These are phyloP conservation scores for Latheticus oryzae DNA, from an alignment of 2,888 invertebrate genomes.

Conservation along the genomic window DNA sequence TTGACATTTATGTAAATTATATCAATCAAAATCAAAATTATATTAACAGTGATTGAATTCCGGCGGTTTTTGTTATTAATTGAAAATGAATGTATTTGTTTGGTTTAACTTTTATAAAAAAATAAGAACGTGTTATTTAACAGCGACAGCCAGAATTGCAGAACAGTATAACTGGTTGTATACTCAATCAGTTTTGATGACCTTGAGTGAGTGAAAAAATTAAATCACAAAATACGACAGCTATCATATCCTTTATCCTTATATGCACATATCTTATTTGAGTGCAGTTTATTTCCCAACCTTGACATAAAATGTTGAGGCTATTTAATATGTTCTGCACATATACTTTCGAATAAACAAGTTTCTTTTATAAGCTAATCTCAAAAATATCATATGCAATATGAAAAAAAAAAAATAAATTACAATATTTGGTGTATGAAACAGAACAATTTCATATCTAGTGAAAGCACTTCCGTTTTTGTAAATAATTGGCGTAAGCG, in stretches of 20 bases:
- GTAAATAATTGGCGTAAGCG: slow-evolving; percentile 18
- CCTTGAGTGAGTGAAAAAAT: slow-evolving; percentile 8
- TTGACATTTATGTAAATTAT: too few relatives aligned
- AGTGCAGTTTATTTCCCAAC: slow-evolving; percentile 28
- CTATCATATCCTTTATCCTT: slow-evolving; percentile 30
- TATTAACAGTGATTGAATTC: too few relatives aligned
- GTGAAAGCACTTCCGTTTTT: slow-evolving; percentile 20
- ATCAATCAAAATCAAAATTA: too few relatives aligned
- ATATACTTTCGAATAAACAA: slow-evolving; percentile 18
- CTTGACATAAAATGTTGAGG: slow-evolving; percentile 39
- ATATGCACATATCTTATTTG: slow-evolving; percentile 29
- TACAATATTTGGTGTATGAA: too few relatives aligned
- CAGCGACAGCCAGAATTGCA: background rate
- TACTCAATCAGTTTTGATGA: background rate
- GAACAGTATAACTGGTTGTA: slow-evolving; percentile 26
- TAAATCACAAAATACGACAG: slow-evolving; percentile 18
- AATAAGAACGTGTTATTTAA: too few relatives aligned
- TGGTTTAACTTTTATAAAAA: too few relatives aligned
- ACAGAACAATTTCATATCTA: too few relatives aligned
- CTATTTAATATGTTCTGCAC: slow-evolving; percentile 31
- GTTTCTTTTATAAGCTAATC: background rate
- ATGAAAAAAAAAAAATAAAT: too few relatives aligned
- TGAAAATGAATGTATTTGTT: too few relatives aligned
- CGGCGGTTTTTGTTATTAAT: too few relatives aligned
- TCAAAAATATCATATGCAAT: background rate